These are phyloP conservation scores for Drosophila anomelani DNA, from an alignment of 2,888 invertebrate species.

Conservation along the genomic window DNA sequence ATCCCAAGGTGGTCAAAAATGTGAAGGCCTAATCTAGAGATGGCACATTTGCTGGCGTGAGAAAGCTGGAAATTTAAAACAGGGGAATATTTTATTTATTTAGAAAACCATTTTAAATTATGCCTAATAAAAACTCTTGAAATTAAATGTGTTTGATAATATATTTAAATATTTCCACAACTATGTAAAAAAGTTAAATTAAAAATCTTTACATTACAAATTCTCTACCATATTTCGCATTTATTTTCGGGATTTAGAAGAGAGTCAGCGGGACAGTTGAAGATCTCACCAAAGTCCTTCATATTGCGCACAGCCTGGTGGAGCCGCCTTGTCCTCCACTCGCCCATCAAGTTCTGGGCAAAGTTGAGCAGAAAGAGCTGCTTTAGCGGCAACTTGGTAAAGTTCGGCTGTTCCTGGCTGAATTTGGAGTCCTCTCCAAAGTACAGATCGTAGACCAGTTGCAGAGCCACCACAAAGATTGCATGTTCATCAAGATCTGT, in stretches of 20 bases:
- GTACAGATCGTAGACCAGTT: background rate
- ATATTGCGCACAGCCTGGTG: conserved; percentile 2
- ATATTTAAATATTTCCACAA: background rate
- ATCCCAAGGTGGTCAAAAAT: conserved; percentile 30
- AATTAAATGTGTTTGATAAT: background rate
- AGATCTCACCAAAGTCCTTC: background rate
- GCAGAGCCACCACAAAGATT: background rate
- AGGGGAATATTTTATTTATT: too few relatives aligned
- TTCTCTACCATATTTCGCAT: background rate
- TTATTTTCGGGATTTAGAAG: background rate
- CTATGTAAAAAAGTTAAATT: background rate
- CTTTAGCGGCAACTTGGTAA: background rate
- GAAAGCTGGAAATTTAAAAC: background rate
- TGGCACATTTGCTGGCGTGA: background rate
- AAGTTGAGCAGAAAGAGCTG: background rate
- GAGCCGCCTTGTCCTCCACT: background rate
- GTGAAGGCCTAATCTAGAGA: conserved; percentile 6
- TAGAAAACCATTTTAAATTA: too few relatives aligned
- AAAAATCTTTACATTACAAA: background rate
- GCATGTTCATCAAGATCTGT: background rate
- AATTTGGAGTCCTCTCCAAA: background rate
- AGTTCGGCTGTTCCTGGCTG: background rate
- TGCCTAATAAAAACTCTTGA: background rate
- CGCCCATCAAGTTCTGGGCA: background rate
- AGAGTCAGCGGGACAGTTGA: background rate